Base-by-base conservation (phyloP, 2,797 vertebrate genomes). In the Sus cebifrons region DNA sequence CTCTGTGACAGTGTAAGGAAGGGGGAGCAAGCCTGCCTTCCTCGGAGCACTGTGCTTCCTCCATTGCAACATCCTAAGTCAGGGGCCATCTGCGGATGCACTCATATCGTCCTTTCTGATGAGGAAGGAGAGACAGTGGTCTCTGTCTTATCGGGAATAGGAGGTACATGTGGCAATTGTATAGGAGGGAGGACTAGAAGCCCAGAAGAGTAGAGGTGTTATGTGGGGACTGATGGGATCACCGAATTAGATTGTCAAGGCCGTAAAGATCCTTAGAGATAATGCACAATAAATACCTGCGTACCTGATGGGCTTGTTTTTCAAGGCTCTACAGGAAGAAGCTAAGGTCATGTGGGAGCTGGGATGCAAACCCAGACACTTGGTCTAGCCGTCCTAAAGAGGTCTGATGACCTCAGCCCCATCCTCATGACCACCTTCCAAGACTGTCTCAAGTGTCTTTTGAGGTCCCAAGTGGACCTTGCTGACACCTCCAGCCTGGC, bases 331-430 rank as follows among this genome's bases (percentile, higher is more conserved):
- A 49, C 14, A 6, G n/a, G 64, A 71, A 71, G 21, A 8, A 12
- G 0, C 25, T 77, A n/a, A 49, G 29, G 17, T n/a, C 16, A 0
- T n/a, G 12, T 20, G 74, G 36, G 36, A n/a, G 25, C 60, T 84
- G 44, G 58, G 21, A n/a, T n/a, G 18, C 40, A 25, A 92, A 52
- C 62, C 8, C 36, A 71, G 10, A 25, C 23, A 14, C 65, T 54
- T 23, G 17, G 36, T 23, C n/a, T 23, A 17, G 9, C 56, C 52
- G 70, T n/a, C 49, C 81, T 85, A 20, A 56, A 67, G 81, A 54
- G 49, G 88, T 56, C 49, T 56, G 23, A 56, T 25, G 25, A 84
- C 20, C 49, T 67, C 44, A 40, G 32, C 20, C n/a, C 13, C 58
- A n/a, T 40, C 54, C 79, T 40, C 70, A 40, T 9, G n/a, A 75